These are phyloP conservation scores for Bicyclus anynana DNA, from an alignment of 1,140 invertebrate genomes.

Conservation along the genomic window DNA sequence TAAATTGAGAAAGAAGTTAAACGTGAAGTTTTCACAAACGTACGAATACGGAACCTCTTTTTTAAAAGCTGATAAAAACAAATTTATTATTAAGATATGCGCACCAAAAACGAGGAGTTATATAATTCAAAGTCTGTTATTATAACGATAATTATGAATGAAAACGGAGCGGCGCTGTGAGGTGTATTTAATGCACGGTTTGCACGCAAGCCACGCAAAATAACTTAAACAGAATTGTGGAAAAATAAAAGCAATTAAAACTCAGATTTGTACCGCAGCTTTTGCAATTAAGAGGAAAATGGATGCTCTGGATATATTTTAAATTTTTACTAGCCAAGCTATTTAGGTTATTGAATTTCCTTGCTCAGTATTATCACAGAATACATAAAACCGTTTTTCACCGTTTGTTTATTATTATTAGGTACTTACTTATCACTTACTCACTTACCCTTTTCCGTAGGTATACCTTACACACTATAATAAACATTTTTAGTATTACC, in stretches of 20 bases:
- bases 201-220: constrained; percentile 2
- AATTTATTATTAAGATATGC: too few species aligned
- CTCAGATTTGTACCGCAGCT: background rate
- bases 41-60: too few species aligned
- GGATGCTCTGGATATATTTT: background rate
- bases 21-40: too few species aligned
- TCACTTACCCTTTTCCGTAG: too few species aligned
- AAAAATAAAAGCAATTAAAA: constrained; percentile 8
- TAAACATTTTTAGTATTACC: too few species aligned
- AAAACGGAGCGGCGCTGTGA: background rate
- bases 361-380: too few species aligned
- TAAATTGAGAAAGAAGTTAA: too few species aligned
- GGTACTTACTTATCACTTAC: too few species aligned
- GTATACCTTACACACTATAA: too few species aligned
- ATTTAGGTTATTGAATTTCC: background rate
- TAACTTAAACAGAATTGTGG: constrained; percentile 5
- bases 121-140: background rate
- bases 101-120: background rate
- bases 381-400: too few species aligned
- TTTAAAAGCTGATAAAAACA: too few species aligned
- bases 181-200: constrained; percentile 1
- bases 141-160: background rate
- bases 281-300: constrained; percentile 5
- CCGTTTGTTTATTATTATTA: too few species aligned
- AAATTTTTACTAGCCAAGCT: background rate